Percentiles rank a stretch among this genome's conserved stretches.
Conservation (phyloP, 1,140 invertebrate species). For the Aphaenogaster rudis region DNA sequence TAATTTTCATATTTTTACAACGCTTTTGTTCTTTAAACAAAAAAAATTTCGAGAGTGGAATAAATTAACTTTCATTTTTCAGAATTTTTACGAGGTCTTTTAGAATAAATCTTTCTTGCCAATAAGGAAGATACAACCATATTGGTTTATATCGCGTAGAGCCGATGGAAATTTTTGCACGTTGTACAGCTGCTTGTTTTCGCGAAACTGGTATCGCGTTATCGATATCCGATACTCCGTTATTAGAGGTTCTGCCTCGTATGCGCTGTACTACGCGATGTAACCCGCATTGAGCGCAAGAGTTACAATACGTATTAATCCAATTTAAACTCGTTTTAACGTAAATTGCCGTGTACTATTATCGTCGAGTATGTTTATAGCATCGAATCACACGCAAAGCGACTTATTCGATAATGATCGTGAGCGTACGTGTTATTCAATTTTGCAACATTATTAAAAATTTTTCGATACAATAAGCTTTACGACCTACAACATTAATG, state of each 20-base stretch:
- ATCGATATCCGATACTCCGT: slow-evolving; percentile 59
- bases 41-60: not conserved
- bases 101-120: not conserved
- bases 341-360: slow-evolving; percentile 59
- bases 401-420: slow-evolving; percentile 39
- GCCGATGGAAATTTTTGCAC: slow-evolving; percentile 45
- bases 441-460: slow-evolving; percentile 45
- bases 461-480: slow-evolving; percentile 25
- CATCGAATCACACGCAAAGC: slow-evolving; percentile 20
- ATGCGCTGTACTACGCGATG: slow-evolving; percentile 38
- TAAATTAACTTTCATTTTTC: not conserved
- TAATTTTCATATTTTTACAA: not conserved
- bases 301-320: slow-evolving; percentile 61
- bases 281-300: slow-evolving; percentile 51
- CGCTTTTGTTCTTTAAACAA: not conserved
- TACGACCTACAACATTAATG: not conserved
- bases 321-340: slow-evolving; percentile 61
- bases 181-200: slow-evolving; percentile 53
- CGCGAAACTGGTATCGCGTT: slow-evolving; percentile 50
- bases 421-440: not conserved
- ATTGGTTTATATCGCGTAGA: slow-evolving; percentile 1
- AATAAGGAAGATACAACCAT: not conserved
- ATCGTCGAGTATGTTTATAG: slow-evolving; percentile 50
- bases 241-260: slow-evolving; percentile 52
- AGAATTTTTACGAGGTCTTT: not conserved